Base-by-base conservation (phyloP, 2,113 vertebrate species). In the Noctilio leporinus region DNA sequence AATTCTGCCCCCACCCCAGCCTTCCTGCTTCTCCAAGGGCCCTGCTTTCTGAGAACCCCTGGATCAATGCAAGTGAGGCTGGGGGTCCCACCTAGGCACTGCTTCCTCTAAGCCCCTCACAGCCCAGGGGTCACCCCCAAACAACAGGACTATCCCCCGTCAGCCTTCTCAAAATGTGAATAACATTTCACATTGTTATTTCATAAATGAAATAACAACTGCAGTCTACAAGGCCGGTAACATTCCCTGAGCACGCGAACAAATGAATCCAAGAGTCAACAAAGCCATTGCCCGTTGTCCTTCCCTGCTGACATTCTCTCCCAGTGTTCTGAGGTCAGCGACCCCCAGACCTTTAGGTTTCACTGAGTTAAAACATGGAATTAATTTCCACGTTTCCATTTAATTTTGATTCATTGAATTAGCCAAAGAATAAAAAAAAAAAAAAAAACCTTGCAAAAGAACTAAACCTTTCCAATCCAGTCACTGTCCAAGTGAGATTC, bases 401-500 rank as follows among this genome's bases (percentile, higher is more conserved):
- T 67, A 47, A 67, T 57, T 94, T 67, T 33, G 19, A 69, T 38
- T 47, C 10, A 4, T 14, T 10, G 9, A 17, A 28, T 30, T 51
- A 24, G 22, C 43, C 72, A 43, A 0, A 51, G 55, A 64, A 43
- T 43, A 40, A n/a, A 59, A 43, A 17, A 19, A 62, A 9, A 51
- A 51, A 51, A 47, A 47, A 47, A 6, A 28, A 59, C 4, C 59
- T 28, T 51, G 57, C 12, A 45, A 62, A 64, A 69, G 30, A 86
- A 47, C 53, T 8, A 53, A 73, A 53, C 22, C 15, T 38, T 90
- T 40, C 64, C 47, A 43, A 75, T 43, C 86, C 22, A n/a, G 57
- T 55, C 70, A 38, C 45, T 40, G 73, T 64, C 55, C 69, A n/a
- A 59, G 86, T 26, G 82, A 72, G 59, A 89, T 73, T 70, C 87